Conservation (phyloP, 2,888 invertebrate genomes). For the Aricia artaxerxes region DNA sequence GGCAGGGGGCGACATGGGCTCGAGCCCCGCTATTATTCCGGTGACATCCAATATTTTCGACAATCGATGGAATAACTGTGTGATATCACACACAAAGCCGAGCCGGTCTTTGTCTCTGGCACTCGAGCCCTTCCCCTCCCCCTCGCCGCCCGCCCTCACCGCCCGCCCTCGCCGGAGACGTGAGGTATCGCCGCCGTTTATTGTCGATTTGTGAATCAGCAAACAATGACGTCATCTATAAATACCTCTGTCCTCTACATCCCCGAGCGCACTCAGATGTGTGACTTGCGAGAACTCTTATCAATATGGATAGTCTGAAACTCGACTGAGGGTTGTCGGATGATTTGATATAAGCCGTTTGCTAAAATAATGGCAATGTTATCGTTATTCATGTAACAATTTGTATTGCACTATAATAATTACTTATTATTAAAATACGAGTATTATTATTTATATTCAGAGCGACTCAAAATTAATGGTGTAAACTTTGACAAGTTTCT, state of each 20-base stretch:
- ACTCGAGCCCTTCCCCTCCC: neutral
- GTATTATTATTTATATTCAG: neutral
- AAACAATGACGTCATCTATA: neutral
- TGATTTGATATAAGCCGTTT: too few relatives aligned
- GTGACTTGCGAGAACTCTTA: neutral
- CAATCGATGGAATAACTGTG: constrained; percentile 30
- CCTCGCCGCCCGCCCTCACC: neutral
- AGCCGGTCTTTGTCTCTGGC: constrained; percentile 22
- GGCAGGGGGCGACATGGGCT: too few relatives aligned
- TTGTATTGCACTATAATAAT: neutral
- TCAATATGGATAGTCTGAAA: neutral
- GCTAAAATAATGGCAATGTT: too few relatives aligned
- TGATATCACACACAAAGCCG: constrained; percentile 23
- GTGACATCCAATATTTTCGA: constrained; percentile 28
- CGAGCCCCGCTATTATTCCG: neutral
- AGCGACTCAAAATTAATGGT: neutral
- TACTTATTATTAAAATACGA: neutral
- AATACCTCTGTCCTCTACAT: neutral
- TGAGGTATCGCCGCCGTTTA: constrained; percentile 5
- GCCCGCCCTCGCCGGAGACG: neutral
- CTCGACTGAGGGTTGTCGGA: neutral
- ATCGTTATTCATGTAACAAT: too few relatives aligned
- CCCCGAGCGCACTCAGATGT: neutral
- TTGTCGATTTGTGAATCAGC: constrained; percentile 13
- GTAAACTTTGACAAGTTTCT: neutral